Evolutionary conservation across 1,140 invertebrate species (phyloP), one percentile per base, ranked within the genome.

Genomic region (Drosophila lacertosa): DNA sequence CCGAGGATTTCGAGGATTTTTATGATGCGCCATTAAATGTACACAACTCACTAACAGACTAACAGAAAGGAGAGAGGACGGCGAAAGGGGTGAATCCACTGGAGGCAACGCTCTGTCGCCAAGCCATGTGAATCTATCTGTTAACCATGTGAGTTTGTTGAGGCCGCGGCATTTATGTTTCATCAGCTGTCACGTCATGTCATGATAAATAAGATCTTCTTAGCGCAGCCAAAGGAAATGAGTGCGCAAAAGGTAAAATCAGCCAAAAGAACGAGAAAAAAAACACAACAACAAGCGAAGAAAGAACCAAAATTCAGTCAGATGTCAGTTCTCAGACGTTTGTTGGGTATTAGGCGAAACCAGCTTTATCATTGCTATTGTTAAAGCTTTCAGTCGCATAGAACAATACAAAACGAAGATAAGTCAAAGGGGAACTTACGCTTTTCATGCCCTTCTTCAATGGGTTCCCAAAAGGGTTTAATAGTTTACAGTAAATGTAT

Each of bases 121-220:
- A 5, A 18, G 10, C 29, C n/a, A n/a, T n/a, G n/a, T n/a, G n/a
- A n/a, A n/a, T n/a, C 51, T 29, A 50, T 54, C 59, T 68, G 59
- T 47, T 24, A 9, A 26, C 22, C 24, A 42, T 32, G 24, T 50
- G 32, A 48, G 51, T 22, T 37, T 9, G 39, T 3, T 1, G 18
- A 32, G 42, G 69, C 44, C 60, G 53, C 79, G 64, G 69, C 74
- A 82, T 81, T 70, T 68, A 77, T 82, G 75, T 83, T 83, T 83
- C 76, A 84, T 84, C 79, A 84, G 71, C 45, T 76, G 80, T 76
- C 80, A 74, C 67, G 80, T 54, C 66, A 79, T 79, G 62, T 45
- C 71, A 79, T 83, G 79, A 83, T 86, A 83, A 86, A 86, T 86
- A 68, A 59, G 80, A 79, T 84, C 80, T 80, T 74, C 77, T 82